Evolutionary conservation across 2,888 invertebrate species (phyloP).

Genomic region (Helobdella robusta): DNA sequence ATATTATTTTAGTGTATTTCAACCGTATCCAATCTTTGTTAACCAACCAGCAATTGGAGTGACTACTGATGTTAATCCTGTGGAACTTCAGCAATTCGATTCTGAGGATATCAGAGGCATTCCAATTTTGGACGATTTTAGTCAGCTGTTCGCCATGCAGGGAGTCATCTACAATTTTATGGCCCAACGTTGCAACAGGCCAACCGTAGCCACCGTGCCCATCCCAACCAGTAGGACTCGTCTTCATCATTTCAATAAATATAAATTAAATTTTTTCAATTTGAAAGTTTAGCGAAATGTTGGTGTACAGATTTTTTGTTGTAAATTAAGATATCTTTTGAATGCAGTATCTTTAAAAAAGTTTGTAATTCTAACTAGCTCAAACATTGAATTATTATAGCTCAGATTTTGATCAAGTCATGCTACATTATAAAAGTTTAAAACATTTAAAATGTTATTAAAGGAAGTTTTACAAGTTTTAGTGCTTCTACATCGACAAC

Average conservation of each 20-base stretch:
- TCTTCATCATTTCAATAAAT: no score
- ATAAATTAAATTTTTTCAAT: no score
- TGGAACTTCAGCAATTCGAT: slow-evolving; percentile 23
- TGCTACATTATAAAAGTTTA: no score
- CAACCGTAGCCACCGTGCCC: slow-evolving; percentile 10
- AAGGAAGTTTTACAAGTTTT: neutral
- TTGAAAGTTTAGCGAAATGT: no score
- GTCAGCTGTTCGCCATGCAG: slow-evolving; percentile 1
- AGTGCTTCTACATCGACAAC: neutral
- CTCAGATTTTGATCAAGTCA: no score
- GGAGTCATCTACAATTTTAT: slow-evolving; percentile 16
- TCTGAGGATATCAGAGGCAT: neutral
- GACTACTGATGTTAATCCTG: slow-evolving; percentile 15
- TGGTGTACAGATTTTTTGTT: neutral
- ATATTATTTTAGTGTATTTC: neutral
- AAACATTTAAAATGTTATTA: no score
- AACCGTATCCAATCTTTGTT: neutral
- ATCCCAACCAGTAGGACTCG: neutral
- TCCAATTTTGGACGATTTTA: neutral
- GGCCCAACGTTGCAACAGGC: slow-evolving; percentile 11
- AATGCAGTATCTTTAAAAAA: no score
- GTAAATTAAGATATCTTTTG: neutral
- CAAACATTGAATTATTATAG: no score
- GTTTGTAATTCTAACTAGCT: no score
- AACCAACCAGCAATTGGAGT: slow-evolving; percentile 25